phyloP scores from a whole-genome alignment of 2,888 invertebrate species.

The Coelopa pilipes region DNA sequence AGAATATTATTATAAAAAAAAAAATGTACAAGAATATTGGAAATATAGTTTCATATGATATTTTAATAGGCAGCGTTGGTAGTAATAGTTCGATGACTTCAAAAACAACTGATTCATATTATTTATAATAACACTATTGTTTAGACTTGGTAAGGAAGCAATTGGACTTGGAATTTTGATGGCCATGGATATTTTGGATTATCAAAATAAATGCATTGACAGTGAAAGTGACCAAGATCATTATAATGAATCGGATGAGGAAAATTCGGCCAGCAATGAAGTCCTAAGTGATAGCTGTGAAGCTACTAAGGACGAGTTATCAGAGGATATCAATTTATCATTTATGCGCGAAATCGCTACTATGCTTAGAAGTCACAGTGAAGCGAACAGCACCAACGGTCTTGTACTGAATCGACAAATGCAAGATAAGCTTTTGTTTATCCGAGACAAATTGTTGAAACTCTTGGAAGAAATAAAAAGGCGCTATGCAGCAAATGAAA shows the following conservation, averaged over 20 bases:
- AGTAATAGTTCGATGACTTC: too few species aligned
- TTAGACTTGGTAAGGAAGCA: too few species aligned
- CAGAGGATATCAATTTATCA: neutral
- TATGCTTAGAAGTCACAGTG: conserved; percentile 17
- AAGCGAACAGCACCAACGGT: conserved; percentile 49
- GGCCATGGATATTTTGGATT: too few species aligned
- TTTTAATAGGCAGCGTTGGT: too few species aligned
- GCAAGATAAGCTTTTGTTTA: conserved; percentile 52
- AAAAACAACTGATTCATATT: too few species aligned
- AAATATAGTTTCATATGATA: too few species aligned
- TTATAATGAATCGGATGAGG: neutral
- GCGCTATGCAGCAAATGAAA: conserved; percentile 53
- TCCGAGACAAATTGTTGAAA: conserved; percentile 47
- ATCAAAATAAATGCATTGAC: neutral
- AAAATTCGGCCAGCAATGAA: neutral
- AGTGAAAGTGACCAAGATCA: conserved; percentile 1
- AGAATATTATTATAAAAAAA: too few species aligned
- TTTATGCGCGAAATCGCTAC: conserved; percentile 32
- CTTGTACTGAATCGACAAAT: conserved; percentile 55
- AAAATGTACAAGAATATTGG: too few species aligned
- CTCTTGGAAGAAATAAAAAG: conserved; percentile 49
- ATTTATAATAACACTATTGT: too few species aligned
- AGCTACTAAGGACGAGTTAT: neutral
- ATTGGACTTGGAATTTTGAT: too few species aligned
- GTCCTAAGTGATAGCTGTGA: neutral